A percentile compares a stretch with the other conserved stretches of the same genome.
Evolutionary conservation across 2,888 invertebrate species (phyloP).

Genomic region (Macrophya alboannulata): DNA sequence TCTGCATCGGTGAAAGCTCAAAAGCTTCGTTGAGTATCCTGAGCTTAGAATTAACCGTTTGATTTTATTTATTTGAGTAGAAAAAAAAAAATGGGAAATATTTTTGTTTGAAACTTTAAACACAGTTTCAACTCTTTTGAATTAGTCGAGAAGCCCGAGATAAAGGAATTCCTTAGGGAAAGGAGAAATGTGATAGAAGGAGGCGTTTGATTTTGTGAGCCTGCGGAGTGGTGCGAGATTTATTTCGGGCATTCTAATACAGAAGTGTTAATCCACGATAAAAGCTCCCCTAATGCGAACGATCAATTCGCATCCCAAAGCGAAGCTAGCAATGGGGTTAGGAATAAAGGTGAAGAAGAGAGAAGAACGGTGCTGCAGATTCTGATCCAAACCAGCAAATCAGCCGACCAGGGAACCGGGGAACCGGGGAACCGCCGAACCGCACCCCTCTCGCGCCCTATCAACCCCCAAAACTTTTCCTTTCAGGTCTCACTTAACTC

Average conservation of each 20-base stretch:
- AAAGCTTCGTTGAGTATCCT: not conserved
- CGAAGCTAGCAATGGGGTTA: conserved; percentile 28
- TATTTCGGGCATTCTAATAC: conserved; percentile 54
- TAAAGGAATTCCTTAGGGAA: not conserved
- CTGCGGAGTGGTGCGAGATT: conserved; percentile 31
- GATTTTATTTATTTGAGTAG: not conserved
- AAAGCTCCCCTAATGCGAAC: conserved; percentile 55
- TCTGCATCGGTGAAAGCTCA: too few relatives aligned
- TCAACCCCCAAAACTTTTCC: conserved; percentile 53
- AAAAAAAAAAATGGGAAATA: not conserved
- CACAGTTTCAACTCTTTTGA: not conserved
- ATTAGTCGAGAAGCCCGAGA: not conserved
- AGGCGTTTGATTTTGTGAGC: conserved; percentile 22
- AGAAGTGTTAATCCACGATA: conserved; percentile 57
- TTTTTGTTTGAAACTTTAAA: not conserved
- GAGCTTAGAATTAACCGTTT: not conserved
- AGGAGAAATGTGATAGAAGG: not conserved
- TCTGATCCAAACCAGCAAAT: conserved; percentile 14
- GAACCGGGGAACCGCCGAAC: conserved; percentile 24
- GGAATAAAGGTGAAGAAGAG: conserved; percentile 31
- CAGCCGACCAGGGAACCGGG: conserved; percentile 1
- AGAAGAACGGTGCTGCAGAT: conserved; percentile 35
- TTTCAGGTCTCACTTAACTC: conserved; percentile 54
- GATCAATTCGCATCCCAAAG: conserved; percentile 48
- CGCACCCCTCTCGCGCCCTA: conserved; percentile 17